Base-by-base conservation (phyloP, 2,888 invertebrate genomes). In the Caradrina clavipalpis region DNA sequence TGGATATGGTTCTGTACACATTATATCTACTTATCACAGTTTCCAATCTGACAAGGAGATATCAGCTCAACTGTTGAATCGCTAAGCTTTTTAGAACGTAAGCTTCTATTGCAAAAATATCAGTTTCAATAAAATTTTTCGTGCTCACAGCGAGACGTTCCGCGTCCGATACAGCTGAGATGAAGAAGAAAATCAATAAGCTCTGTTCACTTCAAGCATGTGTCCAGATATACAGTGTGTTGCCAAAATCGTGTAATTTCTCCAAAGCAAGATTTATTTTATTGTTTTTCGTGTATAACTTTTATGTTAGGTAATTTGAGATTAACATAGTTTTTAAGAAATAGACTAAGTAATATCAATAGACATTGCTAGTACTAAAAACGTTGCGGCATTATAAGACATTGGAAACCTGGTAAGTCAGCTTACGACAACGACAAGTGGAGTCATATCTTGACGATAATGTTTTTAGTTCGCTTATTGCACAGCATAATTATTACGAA, bases 151-250 rank as follows among this genome's bases (percentile, higher is more conserved):
- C 60, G 64, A 35, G 47, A 60, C 45, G 53, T n/a, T 15, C 51
- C 60, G 60, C 53, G 51, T 68, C 57, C 50, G 54, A 50, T 39
- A 42, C 65, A 53, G 66, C 55, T 63, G 63, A 45, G 75, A 59
- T 61, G 64, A 22, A 50, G 26, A 57, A 47, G 26, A 71, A 77
- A 77, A 83, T 80, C 69, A 73, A 83, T 80, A 69, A 67, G 59
- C 47, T 45, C 45, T 68, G 73, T 66, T 68, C 66, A 67, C 64
- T 76, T 72, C 53, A 39, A 73, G 45, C 56, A 49, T 72, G 31
- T 70, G 54, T 55, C 51, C 53, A 39, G 47, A 22, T 50, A 58
- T 54, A 55, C 45, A 60, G 57, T 4, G 10, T 58, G 51, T 45
- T 47, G 8, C 7, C 7, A 57, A 65, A 50, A 26, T 19, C 19